Conservation (phyloP, 2,113 vertebrate species). For the Stigmatopora argus region DNA sequence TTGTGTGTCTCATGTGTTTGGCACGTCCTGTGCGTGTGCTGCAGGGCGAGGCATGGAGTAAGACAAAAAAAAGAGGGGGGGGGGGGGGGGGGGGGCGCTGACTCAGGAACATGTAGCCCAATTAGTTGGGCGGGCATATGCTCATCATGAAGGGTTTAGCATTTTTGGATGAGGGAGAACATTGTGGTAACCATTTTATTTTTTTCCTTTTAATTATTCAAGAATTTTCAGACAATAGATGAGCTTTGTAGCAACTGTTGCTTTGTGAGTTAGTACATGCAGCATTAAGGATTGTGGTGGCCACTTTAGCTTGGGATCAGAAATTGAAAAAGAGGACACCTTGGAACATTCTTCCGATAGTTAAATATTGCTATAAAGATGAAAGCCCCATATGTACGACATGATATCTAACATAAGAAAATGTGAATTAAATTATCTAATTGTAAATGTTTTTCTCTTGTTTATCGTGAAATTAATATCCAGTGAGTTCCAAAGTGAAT, state of each 20-base stretch:
- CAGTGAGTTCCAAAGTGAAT: background rate
- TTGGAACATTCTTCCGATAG: background rate
- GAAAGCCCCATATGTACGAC: background rate
- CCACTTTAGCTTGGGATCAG: background rate
- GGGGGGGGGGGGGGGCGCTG: constrained; percentile 21
- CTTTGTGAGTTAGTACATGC: background rate
- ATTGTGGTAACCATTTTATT: background rate
- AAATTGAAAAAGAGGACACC: background rate
- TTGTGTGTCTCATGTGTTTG: constrained; percentile 32
- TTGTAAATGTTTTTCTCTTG: background rate
- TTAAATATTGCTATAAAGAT: background rate
- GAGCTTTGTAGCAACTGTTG: background rate
- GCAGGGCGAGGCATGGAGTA: constrained; percentile 24
- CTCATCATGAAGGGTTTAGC: constrained; percentile 22
- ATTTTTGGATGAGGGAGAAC: constrained; percentile 21
- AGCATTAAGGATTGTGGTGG: background rate
- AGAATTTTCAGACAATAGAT: background rate
- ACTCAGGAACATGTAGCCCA: constrained; percentile 35
- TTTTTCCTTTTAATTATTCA: too few species aligned
- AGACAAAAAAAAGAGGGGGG: background rate
- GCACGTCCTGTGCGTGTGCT: constrained; percentile 25
- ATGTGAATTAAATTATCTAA: background rate
- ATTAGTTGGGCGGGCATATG: constrained; percentile 22
- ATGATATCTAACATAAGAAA: background rate
- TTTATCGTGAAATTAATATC: background rate